phyloP scores from a whole-genome alignment of 2,888 invertebrate species.

The Melanophora roralis region DNA sequence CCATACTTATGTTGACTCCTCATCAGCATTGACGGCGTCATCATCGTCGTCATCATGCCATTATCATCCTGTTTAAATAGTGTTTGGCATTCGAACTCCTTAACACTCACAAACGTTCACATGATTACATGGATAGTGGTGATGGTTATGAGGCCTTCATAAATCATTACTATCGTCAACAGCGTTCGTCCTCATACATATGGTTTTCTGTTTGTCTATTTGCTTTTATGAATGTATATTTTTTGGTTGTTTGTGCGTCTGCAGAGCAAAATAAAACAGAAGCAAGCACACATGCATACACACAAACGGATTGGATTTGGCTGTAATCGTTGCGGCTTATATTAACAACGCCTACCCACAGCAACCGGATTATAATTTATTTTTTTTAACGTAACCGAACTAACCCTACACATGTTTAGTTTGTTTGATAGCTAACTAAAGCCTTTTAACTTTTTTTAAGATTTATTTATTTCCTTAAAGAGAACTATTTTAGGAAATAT shows the following conservation, averaged over 20 bases:
- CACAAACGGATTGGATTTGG: conserved; percentile 28
- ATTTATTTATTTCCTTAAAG: too few species aligned
- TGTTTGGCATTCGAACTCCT: conserved; percentile 54
- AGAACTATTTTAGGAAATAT: too few species aligned
- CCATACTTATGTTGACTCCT: conserved; percentile 3
- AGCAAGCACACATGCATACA: conserved; percentile 4
- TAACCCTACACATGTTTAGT: neutral
- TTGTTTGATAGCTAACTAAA: too few species aligned
- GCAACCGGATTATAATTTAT: conserved; percentile 34
- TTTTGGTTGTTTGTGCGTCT: neutral
- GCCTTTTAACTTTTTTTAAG: too few species aligned
- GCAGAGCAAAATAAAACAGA: conserved; percentile 29
- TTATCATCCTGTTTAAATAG: conserved; percentile 46
- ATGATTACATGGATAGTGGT: conserved; percentile 6
- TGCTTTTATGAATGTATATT: neutral
- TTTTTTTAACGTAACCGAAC: conserved; percentile 11
- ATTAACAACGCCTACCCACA: conserved; percentile 23
- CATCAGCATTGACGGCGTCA: neutral
- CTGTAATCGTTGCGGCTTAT: conserved; percentile 22
- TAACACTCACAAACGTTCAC: conserved; percentile 29
- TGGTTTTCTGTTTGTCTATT: conserved; percentile 6
- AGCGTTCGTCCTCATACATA: neutral
- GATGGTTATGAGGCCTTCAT: conserved; percentile 47
- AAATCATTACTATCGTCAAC: conserved; percentile 55
- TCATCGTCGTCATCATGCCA: neutral